Percentiles rank a stretch among this genome's conserved stretches.
Evolutionary conservation across 2,888 invertebrate species (phyloP).

Genomic region (Leucoma salicis): DNA sequence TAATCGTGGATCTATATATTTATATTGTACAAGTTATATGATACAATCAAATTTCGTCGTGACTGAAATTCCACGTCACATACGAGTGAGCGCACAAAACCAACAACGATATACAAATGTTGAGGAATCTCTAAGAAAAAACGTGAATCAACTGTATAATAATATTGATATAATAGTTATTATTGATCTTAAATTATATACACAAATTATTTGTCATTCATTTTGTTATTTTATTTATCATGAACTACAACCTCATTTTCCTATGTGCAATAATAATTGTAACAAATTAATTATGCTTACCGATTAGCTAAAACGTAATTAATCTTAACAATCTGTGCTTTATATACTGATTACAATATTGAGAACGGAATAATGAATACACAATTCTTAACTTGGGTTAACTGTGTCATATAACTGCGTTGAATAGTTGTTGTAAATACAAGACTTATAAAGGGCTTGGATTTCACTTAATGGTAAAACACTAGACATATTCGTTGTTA

Average conservation of each 20-base stretch:
- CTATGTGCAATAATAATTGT: conserved; percentile 74
- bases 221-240: conserved; percentile 60
- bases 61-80: conserved; percentile 59
- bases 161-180: conserved; percentile 62
- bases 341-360: conserved; percentile 52
- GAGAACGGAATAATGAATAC: conserved; percentile 37
- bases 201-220: conserved; percentile 79
- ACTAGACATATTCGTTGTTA: conserved; percentile 75
- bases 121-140: conserved; percentile 55
- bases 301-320: conserved; percentile 41
- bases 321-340: conserved; percentile 65
- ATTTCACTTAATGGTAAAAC: conserved; percentile 42
- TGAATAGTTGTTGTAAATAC: conserved; percentile 19
- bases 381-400: conserved; percentile 21
- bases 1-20: conserved; percentile 83
- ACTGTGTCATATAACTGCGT: conserved; percentile 20
- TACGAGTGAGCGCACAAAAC: conserved; percentile 54
- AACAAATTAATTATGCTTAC: conserved; percentile 62
- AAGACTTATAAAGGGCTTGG: conserved; percentile 9
- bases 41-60: conserved; percentile 73
- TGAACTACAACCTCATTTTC: conserved; percentile 77
- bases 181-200: conserved; percentile 74
- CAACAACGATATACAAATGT: conserved; percentile 60
- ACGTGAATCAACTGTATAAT: conserved; percentile 71
- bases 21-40: conserved; percentile 82